A percentile compares a stretch with the other conserved stretches of the same genome.
phyloP scores from a whole-genome alignment of 2,113 vertebrate genomes.

The Alosa alosa region DNA sequence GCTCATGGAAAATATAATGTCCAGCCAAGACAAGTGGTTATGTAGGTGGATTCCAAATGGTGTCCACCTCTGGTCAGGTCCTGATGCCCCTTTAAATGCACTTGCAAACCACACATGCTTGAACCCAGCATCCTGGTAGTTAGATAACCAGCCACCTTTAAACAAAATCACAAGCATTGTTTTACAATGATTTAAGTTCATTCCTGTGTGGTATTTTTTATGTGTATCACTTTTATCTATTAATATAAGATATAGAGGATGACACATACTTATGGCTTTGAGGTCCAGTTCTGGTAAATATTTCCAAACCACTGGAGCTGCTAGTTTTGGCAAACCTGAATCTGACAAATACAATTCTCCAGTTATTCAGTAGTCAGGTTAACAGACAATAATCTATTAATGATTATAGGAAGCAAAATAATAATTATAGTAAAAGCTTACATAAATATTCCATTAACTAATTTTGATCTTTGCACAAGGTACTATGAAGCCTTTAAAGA shows the following conservation, averaged over 20 bases:
- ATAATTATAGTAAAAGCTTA: too few species aligned
- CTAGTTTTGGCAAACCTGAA: constrained; percentile 43
- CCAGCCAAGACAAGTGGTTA: constrained; percentile 75
- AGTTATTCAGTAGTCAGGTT: not conserved
- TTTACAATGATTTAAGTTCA: not conserved
- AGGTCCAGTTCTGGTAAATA: constrained; percentile 43
- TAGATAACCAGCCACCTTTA: constrained; percentile 62
- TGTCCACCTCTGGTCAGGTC: constrained; percentile 61
- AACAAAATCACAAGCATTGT: not conserved
- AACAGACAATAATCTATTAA: not conserved
- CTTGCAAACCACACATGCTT: constrained; percentile 72
- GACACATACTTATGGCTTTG: constrained; percentile 40
- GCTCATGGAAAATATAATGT: constrained; percentile 61
- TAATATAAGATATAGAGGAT: not conserved
- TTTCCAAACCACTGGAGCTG: constrained; percentile 57
- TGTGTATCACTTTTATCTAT: not conserved
- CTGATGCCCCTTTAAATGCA: constrained; percentile 77
- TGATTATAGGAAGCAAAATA: not conserved
- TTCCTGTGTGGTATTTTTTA: not conserved
- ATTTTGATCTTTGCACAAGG: too few species aligned
- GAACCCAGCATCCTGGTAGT: constrained; percentile 70
- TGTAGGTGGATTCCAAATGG: constrained; percentile 67
- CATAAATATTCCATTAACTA: too few species aligned
- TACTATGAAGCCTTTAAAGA: too few species aligned
- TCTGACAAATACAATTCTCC: constrained; percentile 34